Conservation (phyloP, 2,888 invertebrate genomes). For the Uropetala carovei region DNA sequence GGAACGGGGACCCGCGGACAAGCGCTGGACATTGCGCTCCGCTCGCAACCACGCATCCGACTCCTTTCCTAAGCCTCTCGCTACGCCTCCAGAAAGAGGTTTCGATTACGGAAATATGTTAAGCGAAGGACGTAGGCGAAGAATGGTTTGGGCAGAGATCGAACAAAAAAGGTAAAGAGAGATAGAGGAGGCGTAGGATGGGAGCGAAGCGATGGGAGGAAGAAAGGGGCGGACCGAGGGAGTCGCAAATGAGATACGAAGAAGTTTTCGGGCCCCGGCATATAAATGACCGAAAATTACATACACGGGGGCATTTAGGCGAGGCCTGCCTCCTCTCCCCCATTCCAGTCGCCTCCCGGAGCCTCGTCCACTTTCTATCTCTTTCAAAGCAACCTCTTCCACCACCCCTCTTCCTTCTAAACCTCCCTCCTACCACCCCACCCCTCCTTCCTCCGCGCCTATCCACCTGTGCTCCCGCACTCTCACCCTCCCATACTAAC, state of each 20-base stretch:
- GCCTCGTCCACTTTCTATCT: background rate
- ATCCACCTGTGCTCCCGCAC: conserved; percentile 22
- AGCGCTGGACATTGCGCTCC: too few species aligned
- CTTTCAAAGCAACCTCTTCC: too few species aligned
- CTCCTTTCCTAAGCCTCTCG: too few species aligned
- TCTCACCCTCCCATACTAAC: conserved; percentile 34
- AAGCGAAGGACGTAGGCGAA: background rate
- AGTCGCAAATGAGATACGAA: conserved; percentile 52
- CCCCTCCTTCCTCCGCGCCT: background rate
- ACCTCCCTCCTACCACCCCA: background rate
- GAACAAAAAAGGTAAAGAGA: too few species aligned
- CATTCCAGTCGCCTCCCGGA: background rate
- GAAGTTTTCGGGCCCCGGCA: conserved; percentile 17
- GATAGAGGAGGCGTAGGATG: too few species aligned
- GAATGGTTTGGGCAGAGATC: too few species aligned
- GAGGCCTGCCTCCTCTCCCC: background rate
- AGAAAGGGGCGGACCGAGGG: background rate
- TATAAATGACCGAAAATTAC: conserved; percentile 60
- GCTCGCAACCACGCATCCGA: too few species aligned
- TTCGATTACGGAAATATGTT: background rate
- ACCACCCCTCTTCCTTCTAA: background rate
- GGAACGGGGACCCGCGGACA: too few species aligned
- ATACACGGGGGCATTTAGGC: conserved; percentile 19
- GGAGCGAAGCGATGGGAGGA: background rate
- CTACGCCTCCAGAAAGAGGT: background rate